Percentiles rank a stretch among this genome's conserved stretches.
Evolutionary conservation across 2,113 vertebrate genomes (phyloP).

Genomic region (Dipodomys ordii): DNA sequence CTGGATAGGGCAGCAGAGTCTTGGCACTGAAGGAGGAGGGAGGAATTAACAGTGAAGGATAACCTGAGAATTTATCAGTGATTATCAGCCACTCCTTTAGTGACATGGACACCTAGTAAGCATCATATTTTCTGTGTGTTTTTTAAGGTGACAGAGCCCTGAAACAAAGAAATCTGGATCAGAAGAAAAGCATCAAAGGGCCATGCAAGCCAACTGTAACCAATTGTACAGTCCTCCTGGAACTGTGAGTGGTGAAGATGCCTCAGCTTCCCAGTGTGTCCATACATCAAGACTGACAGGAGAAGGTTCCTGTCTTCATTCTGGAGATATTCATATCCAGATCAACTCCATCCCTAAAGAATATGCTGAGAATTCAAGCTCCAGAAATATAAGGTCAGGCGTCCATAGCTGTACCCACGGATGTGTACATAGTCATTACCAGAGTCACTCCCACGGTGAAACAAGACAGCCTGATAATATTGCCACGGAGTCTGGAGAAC

Average conservation of each 20-base stretch:
- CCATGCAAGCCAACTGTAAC: conserved; percentile 90
- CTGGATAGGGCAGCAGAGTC: background rate
- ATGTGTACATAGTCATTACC: conserved; percentile 82
- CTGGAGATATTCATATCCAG: conserved; percentile 88
- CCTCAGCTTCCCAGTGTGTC: conserved; percentile 84
- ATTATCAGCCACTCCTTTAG: background rate
- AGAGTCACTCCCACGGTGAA: conserved; percentile 82
- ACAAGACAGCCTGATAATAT: conserved; percentile 78
- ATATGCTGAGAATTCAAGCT: conserved; percentile 81
- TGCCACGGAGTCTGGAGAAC: conserved; percentile 88
- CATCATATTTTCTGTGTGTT: background rate
- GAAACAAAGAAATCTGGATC: conserved; percentile 85
- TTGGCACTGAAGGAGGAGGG: background rate
- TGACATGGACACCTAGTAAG: background rate
- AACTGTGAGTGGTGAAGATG: conserved; percentile 74
- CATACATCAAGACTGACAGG: conserved; percentile 81
- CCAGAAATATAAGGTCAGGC: conserved; percentile 84
- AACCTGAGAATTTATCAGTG: background rate
- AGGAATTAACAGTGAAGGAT: background rate
- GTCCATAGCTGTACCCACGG: conserved; percentile 86
- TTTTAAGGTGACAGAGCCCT: conserved; percentile 81
- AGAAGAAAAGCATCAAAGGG: conserved; percentile 81
- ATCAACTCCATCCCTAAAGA: conserved; percentile 86
- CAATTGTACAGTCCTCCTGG: conserved; percentile 85
- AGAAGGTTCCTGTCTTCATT: conserved; percentile 80